Conservation (phyloP, 2,888 invertebrate species). For the Elmis aenea region DNA sequence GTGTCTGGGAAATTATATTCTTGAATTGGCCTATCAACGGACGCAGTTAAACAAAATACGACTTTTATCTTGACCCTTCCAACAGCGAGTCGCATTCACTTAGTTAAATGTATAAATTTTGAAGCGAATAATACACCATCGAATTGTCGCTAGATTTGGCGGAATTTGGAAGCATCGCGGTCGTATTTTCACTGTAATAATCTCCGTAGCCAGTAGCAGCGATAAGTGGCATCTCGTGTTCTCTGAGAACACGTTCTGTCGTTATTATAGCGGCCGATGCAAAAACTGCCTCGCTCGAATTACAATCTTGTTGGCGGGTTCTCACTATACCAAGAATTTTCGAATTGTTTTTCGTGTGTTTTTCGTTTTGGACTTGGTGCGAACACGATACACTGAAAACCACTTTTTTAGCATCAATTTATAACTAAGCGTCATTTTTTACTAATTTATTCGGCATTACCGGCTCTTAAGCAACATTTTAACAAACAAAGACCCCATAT, state of each 20-base stretch:
- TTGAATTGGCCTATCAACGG: conserved; percentile 30
- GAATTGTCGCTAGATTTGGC: conserved; percentile 15
- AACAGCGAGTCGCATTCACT: conserved; percentile 39
- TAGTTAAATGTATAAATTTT: conserved; percentile 42
- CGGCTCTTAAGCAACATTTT: too few relatives aligned
- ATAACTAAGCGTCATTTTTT: conserved; percentile 15
- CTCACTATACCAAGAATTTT: conserved; percentile 24
- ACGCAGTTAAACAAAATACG: conserved; percentile 40
- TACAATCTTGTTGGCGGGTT: conserved; percentile 28
- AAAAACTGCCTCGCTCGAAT: conserved; percentile 29
- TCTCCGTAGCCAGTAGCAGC: conserved; percentile 37
- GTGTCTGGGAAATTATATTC: conserved; percentile 35
- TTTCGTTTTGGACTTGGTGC: conserved; percentile 15
- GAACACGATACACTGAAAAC: conserved; percentile 16
- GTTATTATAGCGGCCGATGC: conserved; percentile 33
- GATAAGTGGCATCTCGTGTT: conserved; percentile 44
- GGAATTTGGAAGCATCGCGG: conserved; percentile 23
- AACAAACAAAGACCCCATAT: too few relatives aligned
- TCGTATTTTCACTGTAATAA: conserved; percentile 29
- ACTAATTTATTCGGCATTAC: too few relatives aligned
- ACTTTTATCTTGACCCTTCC: conserved; percentile 43
- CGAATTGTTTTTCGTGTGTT: conserved; percentile 26
- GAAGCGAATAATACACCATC: conserved; percentile 23
- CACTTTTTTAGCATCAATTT: conserved; percentile 25
- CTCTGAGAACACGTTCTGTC: conserved; percentile 39